Percentiles rank a stretch among this genome's conserved stretches.
Evolutionary conservation across 2,888 invertebrate genomes (phyloP).

Genomic region (Eristalis tenax): DNA sequence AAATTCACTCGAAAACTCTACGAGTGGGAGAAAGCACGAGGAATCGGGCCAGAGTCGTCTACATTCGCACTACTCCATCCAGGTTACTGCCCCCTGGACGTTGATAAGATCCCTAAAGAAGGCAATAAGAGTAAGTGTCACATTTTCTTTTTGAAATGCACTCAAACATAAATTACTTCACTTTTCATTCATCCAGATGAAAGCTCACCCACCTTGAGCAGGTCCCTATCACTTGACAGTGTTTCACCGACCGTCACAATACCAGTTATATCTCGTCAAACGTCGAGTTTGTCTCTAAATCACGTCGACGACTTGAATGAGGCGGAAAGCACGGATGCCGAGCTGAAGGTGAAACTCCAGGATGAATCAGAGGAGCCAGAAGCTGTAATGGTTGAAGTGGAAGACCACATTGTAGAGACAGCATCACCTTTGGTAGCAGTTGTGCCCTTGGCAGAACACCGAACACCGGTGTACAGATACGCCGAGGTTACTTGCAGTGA

Average conservation of each 20-base stretch:
- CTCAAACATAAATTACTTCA: not conserved
- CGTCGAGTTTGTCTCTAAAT: slow-evolving; percentile 88
- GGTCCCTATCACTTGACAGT: slow-evolving; percentile 90
- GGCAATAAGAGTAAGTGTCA: slow-evolving; percentile 75
- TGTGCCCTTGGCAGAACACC: slow-evolving; percentile 84
- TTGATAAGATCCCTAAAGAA: slow-evolving; percentile 79
- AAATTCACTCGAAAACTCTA: slow-evolving; percentile 94
- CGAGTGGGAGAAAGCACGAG: slow-evolving; percentile 95
- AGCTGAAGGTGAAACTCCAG: slow-evolving; percentile 76
- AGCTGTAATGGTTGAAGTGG: slow-evolving; percentile 90
- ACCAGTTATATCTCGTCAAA: slow-evolving; percentile 84
- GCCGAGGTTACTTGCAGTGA: slow-evolving; percentile 84
- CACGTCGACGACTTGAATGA: slow-evolving; percentile 87
- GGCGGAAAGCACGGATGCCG: slow-evolving; percentile 78
- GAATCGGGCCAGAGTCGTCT: slow-evolving; percentile 92
- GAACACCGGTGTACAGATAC: slow-evolving; percentile 88
- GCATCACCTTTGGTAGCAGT: slow-evolving; percentile 87
- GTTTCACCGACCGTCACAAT: slow-evolving; percentile 83
- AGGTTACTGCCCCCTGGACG: slow-evolving; percentile 81
- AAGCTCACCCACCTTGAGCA: slow-evolving; percentile 82
- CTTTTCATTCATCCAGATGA: slow-evolving; percentile 73
- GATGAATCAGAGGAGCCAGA: slow-evolving; percentile 84
- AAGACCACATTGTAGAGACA: slow-evolving; percentile 90
- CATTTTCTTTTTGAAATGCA: slow-evolving; percentile 3
- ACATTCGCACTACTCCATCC: slow-evolving; percentile 90